Conservation (phyloP, 2,888 invertebrate genomes). For the Axea sp. region DNA sequence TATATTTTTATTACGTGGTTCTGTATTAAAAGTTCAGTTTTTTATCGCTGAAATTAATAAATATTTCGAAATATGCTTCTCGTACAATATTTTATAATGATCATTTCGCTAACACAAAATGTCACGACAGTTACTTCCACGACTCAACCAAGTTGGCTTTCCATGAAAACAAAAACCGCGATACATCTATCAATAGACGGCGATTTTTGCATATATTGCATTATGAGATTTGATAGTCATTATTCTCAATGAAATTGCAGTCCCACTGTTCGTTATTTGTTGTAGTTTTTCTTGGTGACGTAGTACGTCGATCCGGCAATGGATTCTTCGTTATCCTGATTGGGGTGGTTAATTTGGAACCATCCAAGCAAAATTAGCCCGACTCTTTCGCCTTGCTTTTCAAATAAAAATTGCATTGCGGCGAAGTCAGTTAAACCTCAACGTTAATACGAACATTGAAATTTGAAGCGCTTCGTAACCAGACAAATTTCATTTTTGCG, state of each 20-base stretch:
- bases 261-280: slow-evolving; percentile 43
- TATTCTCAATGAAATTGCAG: slow-evolving; percentile 43
- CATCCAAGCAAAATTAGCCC: slow-evolving; percentile 69
- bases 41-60: too few species aligned
- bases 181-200: slow-evolving; percentile 17
- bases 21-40: too few species aligned
- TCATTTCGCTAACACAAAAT: slow-evolving; percentile 3
- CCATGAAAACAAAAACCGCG: slow-evolving; percentile 41
- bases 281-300: slow-evolving; percentile 54
- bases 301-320: slow-evolving; percentile 40
- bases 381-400: too few species aligned
- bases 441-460: slow-evolving; percentile 8
- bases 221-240: slow-evolving; percentile 18
- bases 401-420: slow-evolving; percentile 4
- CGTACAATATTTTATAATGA: slow-evolving; percentile 8
- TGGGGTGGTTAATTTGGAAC: slow-evolving; percentile 69
- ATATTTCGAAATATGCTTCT: not conserved
- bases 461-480: not conserved
- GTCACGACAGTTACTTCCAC: slow-evolving; percentile 17
- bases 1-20: too few species aligned
- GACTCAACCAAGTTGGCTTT: slow-evolving; percentile 19
- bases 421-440: slow-evolving; percentile 5
- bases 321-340: slow-evolving; percentile 49
- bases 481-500: slow-evolving; percentile 33
- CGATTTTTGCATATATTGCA: slow-evolving; percentile 34